Percentiles rank a stretch among this genome's conserved stretches.
These are phyloP conservation scores for Papilio xuthus DNA, from an alignment of 1,140 invertebrate species.

Conservation along the genomic window DNA sequence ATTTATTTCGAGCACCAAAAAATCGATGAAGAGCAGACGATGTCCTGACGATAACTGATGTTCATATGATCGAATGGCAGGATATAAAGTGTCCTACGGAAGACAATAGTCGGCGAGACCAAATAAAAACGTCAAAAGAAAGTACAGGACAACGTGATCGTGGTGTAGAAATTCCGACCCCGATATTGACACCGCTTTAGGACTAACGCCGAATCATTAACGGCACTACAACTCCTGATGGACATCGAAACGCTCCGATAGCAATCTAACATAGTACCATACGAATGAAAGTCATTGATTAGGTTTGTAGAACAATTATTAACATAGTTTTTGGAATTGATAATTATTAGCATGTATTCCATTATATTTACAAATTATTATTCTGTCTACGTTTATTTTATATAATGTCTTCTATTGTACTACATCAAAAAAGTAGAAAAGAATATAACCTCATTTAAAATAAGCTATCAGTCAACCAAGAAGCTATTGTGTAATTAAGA, in stretches of 20 bases:
- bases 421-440: neutral
- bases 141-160: conserved; percentile 75
- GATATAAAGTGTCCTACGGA: conserved; percentile 77
- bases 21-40: conserved; percentile 57
- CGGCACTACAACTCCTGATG: conserved; percentile 58
- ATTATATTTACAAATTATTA: neutral
- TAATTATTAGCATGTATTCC: neutral
- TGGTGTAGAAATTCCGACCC: conserved; percentile 71
- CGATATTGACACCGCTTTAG: conserved; percentile 63
- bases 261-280: conserved; percentile 56
- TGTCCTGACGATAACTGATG: conserved; percentile 69
- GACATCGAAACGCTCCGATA: conserved; percentile 59
- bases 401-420: neutral
- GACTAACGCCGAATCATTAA: conserved; percentile 74
- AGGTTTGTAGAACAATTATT: conserved; percentile 13
- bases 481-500: neutral
- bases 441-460: neutral
- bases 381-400: neutral
- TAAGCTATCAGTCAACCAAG: neutral
- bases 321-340: neutral
- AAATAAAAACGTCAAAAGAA: conserved; percentile 74
- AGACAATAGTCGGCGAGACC: conserved; percentile 72
- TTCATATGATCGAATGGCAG: conserved; percentile 63
- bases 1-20: conserved; percentile 42
- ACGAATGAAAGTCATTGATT: conserved; percentile 57